phyloP scores from a whole-genome alignment of 2,888 invertebrate species.

The Noctua comes region DNA sequence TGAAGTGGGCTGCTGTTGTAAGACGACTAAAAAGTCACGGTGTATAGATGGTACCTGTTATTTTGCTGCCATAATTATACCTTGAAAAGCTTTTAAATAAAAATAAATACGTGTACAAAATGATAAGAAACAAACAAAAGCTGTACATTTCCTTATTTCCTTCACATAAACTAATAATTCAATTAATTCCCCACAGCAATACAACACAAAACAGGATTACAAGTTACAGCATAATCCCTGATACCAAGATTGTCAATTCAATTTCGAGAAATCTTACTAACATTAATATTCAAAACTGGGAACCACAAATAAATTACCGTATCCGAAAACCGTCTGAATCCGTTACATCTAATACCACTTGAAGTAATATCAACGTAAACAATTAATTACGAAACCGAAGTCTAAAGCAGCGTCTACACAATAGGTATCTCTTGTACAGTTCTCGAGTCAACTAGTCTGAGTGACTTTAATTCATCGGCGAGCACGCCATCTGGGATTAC shows the following conservation, averaged over 20 bases:
- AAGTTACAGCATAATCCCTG: conserved; percentile 57
- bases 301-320: conserved; percentile 62
- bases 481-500: conserved; percentile 84
- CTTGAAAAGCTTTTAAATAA: not conserved
- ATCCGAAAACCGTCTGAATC: conserved; percentile 62
- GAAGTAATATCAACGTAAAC: conserved; percentile 66
- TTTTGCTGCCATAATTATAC: too few species aligned
- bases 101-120: not conserved
- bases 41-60: not conserved
- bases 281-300: conserved; percentile 63
- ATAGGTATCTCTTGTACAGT: conserved; percentile 69
- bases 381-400: conserved; percentile 68
- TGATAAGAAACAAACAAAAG: not conserved
- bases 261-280: conserved; percentile 58
- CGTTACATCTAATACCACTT: conserved; percentile 63
- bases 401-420: conserved; percentile 68
- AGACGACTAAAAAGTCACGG: too few species aligned
- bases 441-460: conserved; percentile 76
- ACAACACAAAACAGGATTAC: conserved; percentile 51
- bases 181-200: conserved; percentile 44
- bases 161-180: conserved; percentile 24
- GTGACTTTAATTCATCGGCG: conserved; percentile 82
- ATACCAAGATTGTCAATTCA: conserved; percentile 65
- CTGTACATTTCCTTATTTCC: conserved; percentile 1
- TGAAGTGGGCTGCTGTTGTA: too few species aligned